A percentile compares a stretch with the other conserved stretches of the same genome.
Evolutionary conservation across 1,140 invertebrate species (phyloP).

Genomic region (Brachionus paranguensis): DNA sequence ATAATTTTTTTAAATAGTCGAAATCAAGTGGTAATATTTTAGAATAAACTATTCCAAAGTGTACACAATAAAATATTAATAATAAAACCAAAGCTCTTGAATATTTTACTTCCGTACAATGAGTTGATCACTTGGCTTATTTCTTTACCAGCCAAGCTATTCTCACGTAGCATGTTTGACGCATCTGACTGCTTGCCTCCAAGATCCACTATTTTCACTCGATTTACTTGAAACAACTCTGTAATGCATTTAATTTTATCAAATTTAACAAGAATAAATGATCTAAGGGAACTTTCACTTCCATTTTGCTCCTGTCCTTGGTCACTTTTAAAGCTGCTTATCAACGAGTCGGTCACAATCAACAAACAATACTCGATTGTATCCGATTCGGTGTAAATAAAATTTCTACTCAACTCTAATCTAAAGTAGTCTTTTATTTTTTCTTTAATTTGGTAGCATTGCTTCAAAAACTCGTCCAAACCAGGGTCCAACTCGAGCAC

Average conservation of each 20-base stretch:
- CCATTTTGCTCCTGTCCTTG: neutral
- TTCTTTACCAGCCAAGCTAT: neutral
- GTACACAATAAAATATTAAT: conserved; percentile 24
- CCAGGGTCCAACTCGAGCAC: conserved; percentile 17
- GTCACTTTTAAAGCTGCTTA: neutral
- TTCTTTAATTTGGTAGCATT: neutral
- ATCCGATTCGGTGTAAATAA: neutral
- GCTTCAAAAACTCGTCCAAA: neutral
- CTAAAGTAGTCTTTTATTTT: conserved; percentile 23
- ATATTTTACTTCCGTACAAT: neutral
- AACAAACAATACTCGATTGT: neutral
- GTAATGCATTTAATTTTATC: neutral
- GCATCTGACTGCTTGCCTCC: neutral
- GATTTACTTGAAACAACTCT: neutral
- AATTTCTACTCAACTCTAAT: neutral
- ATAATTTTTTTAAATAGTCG: neutral
- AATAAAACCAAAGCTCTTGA: conserved; percentile 10
- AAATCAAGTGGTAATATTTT: neutral
- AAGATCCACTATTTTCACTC: neutral
- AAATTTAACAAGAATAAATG: conserved; percentile 22
- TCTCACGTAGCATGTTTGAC: neutral
- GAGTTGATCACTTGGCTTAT: neutral
- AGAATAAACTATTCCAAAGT: conserved; percentile 28
- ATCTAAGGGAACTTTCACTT: neutral
- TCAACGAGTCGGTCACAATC: neutral